Evolutionary conservation across 2,113 vertebrate species (phyloP).

Genomic region (Glaucomys volans): DNA sequence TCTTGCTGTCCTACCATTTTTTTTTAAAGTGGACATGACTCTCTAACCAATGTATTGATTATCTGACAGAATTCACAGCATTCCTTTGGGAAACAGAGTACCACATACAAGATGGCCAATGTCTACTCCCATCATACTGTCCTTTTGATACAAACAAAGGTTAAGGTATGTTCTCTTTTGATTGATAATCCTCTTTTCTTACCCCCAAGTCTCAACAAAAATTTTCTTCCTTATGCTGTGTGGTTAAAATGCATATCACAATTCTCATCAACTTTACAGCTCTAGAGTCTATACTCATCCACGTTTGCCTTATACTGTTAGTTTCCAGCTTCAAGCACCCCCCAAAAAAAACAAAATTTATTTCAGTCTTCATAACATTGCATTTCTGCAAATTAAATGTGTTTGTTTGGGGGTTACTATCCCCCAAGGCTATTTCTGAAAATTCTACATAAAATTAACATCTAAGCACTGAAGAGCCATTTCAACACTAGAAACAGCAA

Average conservation of each 20-base stretch:
- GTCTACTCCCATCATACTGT: background rate
- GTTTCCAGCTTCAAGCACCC: background rate
- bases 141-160: background rate
- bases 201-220: background rate
- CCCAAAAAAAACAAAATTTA: background rate
- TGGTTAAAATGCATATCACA: background rate
- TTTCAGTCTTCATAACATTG: background rate
- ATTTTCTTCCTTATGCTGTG: background rate
- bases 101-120: accelerated
- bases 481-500: background rate
- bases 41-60: background rate
- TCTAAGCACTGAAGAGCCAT: background rate
- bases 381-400: background rate
- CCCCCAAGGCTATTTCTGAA: background rate
- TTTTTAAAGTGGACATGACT: background rate
- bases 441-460: background rate
- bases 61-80: background rate
- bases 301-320: background rate
- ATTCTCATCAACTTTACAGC: background rate
- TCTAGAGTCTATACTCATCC: background rate
- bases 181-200: background rate
- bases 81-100: background rate
- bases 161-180: background rate
- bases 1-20: background rate
- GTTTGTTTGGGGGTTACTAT: background rate